phyloP scores from a whole-genome alignment of 2,888 invertebrate genomes.

The Thyatira batis region DNA sequence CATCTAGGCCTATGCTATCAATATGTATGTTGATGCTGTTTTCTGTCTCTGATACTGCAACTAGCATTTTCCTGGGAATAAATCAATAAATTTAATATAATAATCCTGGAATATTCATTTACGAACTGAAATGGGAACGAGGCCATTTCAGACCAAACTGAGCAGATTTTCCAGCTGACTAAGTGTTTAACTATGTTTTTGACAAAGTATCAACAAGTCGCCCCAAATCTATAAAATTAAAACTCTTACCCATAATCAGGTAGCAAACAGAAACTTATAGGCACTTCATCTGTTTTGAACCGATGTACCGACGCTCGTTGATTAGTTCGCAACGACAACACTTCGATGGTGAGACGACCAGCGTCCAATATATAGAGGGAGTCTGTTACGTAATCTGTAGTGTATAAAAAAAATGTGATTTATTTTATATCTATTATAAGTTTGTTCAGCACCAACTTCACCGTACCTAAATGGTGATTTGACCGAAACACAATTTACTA shows the following conservation, averaged over 20 bases:
- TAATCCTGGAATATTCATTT: no score
- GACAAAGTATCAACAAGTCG: no score
- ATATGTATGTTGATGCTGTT: slow-evolving; percentile 77
- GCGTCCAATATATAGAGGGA: slow-evolving; percentile 89
- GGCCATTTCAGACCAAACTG: no score
- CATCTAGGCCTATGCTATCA: slow-evolving; percentile 87
- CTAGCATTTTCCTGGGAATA: slow-evolving; percentile 82
- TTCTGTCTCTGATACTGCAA: slow-evolving; percentile 78
- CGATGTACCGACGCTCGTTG: slow-evolving; percentile 83
- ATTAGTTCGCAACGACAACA: slow-evolving; percentile 82
- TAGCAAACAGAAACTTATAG: slow-evolving; percentile 86
- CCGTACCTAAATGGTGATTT: no score
- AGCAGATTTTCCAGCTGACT: no score
- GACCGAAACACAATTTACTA: no score
- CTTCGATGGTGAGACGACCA: slow-evolving; percentile 83
- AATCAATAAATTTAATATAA: no score
- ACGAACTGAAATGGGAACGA: no score
- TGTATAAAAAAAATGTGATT: background rate
- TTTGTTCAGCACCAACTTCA: no score
- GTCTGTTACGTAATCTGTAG: slow-evolving; percentile 86
- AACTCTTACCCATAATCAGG: slow-evolving; percentile 84
- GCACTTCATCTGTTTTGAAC: slow-evolving; percentile 82
- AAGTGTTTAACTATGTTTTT: no score
- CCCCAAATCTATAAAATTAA: slow-evolving; percentile 3
- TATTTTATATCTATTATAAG: no score